Percentiles rank a stretch among this genome's conserved stretches.
phyloP scores from a whole-genome alignment of 2,797 vertebrate species.

The Acipenser transmontanus region DNA sequence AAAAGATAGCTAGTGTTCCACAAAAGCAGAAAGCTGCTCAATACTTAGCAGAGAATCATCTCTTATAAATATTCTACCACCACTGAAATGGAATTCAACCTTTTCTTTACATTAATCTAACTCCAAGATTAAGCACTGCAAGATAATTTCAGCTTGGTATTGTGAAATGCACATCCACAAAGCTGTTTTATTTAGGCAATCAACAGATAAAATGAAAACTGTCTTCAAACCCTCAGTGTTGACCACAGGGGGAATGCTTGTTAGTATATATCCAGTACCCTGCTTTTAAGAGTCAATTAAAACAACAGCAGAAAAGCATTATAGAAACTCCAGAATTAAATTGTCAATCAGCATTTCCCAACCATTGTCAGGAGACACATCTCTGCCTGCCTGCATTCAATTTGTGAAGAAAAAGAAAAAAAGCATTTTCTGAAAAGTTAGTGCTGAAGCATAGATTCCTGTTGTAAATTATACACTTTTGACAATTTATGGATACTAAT shows the following conservation, averaged over 20 bases:
- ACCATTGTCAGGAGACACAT: slow-evolving; percentile 57
- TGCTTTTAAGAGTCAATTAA: slow-evolving; percentile 76
- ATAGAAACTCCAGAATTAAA: slow-evolving; percentile 61
- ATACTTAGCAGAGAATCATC: too few species aligned
- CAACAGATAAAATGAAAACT: slow-evolving; percentile 59
- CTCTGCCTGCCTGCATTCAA: slow-evolving; percentile 53
- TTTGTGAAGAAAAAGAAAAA: slow-evolving; percentile 59
- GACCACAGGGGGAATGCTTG: slow-evolving; percentile 70
- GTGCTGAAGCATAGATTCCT: slow-evolving; percentile 58
- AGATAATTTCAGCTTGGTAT: slow-evolving; percentile 36
- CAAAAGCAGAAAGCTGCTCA: too few species aligned
- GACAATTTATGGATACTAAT: slow-evolving; percentile 57
- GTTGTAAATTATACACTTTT: slow-evolving; percentile 71
- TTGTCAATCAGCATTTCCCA: slow-evolving; percentile 62
- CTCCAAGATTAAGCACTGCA: slow-evolving; percentile 34
- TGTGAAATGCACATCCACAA: slow-evolving; percentile 36
- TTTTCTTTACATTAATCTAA: slow-evolving; percentile 38
- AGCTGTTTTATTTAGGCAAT: slow-evolving; percentile 52
- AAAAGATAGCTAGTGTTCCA: too few species aligned
- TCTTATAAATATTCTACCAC: too few species aligned
- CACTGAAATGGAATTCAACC: slow-evolving; percentile 39
- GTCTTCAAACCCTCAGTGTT: slow-evolving; percentile 54
- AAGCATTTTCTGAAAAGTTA: slow-evolving; percentile 51
- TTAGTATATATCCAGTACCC: slow-evolving; percentile 53
- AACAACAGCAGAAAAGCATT: slow-evolving; percentile 60